Base-by-base conservation (phyloP, 2,797 vertebrate species). In the Clarias platycephalus region DNA sequence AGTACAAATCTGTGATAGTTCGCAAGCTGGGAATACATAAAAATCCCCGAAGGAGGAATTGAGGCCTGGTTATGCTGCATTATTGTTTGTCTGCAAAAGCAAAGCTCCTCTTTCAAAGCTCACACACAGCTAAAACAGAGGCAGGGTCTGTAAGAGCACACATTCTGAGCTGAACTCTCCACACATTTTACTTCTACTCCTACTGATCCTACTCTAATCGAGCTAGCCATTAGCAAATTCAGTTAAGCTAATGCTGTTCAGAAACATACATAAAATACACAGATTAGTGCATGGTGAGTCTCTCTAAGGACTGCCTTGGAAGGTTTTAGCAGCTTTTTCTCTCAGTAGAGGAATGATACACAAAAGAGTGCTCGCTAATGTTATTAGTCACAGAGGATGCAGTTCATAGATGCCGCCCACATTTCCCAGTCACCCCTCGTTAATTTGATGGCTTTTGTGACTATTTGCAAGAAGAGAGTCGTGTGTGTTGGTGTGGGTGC, bases 371-470 rank as follows among this genome's bases (percentile, higher is more conserved):
- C 80, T 87, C 64, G 31, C 83, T 81, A 89, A 89, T 88, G 88
- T 89, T 86, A 88, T 89, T 88, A 89, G 86, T 91, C 87, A 89
- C 86, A 86, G 62, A 72, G 82, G 78, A 77, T 89, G 85, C 85
- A 83, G 88, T 89, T 90, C 88, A 88, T 85, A 90, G 87, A 91
- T 87, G 87, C 84, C 86, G 53, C 87, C 83, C 37, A 85, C 84
- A 88, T 90, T 85, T 89, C 81, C 83, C 84, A 89, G 88, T 88
- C 86, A 88, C 83, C 79, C 78, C 86, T 90, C 80, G 78, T 90
- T 91, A 88, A 89, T 90, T 89, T 89, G 87, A 89, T 82, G 78
- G 86, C 81, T 86, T 89, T 89, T 88, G 80, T 77, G 86, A 82
- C 84, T 84, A 88, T 88, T 88, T 88, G 78, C 67, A 79, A 84